phyloP scores from a whole-genome alignment of 2,113 vertebrate species.

The Dromaius novaehollandiae region DNA sequence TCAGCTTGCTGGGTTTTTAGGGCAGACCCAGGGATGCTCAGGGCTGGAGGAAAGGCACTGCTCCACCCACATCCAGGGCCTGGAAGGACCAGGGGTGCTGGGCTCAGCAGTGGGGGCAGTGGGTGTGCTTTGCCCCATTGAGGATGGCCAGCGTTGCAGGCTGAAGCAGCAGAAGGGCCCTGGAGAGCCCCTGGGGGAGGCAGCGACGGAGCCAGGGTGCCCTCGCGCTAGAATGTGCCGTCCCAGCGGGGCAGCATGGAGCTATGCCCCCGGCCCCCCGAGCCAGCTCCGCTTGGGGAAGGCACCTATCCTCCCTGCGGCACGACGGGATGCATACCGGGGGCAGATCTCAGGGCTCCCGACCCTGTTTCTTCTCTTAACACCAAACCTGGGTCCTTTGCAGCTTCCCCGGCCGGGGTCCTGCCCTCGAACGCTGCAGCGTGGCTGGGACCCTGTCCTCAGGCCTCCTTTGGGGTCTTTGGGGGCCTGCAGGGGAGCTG shows the following conservation, averaged over 20 bases:
- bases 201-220: too few relatives aligned
- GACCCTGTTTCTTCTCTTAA: not conserved
- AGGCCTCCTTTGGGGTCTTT: rapidly evolving
- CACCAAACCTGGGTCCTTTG: not conserved
- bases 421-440: not conserved
- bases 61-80: too few relatives aligned
- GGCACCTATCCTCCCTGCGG: too few relatives aligned
- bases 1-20: too few relatives aligned
- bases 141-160: too few relatives aligned
- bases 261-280: too few relatives aligned
- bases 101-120: not conserved
- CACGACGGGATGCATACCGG: not conserved
- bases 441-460: not conserved
- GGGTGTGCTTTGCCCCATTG: not conserved
- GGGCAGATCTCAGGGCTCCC: not conserved
- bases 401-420: not conserved
- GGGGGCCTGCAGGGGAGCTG: not conserved
- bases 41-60: too few relatives aligned
- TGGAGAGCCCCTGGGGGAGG: too few relatives aligned
- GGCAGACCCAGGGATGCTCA: too few relatives aligned
- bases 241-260: too few relatives aligned
- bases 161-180: not conserved
- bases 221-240: not conserved
- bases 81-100: not conserved
- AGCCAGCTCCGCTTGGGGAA: too few relatives aligned